Base-by-base conservation (phyloP, 2,888 invertebrate genomes). In the Dorcus hopei region DNA sequence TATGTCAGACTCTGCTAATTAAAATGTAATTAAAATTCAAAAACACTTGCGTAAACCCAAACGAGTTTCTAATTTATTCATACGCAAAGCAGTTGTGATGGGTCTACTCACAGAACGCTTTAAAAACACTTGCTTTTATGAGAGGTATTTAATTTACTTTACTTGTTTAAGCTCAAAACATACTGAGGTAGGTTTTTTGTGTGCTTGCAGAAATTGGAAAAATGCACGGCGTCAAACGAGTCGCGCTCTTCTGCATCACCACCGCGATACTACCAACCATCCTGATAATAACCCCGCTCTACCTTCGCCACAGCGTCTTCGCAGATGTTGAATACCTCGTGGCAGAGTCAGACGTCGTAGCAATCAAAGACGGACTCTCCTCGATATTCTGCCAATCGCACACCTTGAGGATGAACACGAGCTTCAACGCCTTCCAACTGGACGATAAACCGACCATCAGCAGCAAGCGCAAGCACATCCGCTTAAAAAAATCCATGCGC, bases 291-390 rank as follows among this genome's bases (percentile, higher is more conserved):
- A 82, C 89, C 64, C 92, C 93, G 11, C 77, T 93, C 48, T 91
- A 92, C 76, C 80, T 93, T 64, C 82, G 91, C 49, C 90, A 91
- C 76, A 85, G 84, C 61, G 82, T 85, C 52, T 93, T 90, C 79
- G 88, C 88, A 38, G 90, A 91, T 81, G 88, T 91, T 19, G 82
- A 83, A 63, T 91, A 91, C 71, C 85, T 85, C 64, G 88, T 93
- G 66, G 89, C 91, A 7, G 92, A 93, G 76, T 92, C 92, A 1
- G 93, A 93, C 79, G 88, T 93, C 14, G 82, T 93, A 52, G 90
- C 91, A 75, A 89, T 93, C 62, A 86, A 87, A 59, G 89, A 90
- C 77, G 92, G 92, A 40, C 87, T 92, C 62, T 93, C 93, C 8
- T 87, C 91, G 43, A 80, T 93, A 69, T 93, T 93, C 80, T 93